phyloP scores from a whole-genome alignment of 1,140 invertebrate species.

The honey bee (Apis mellifera) region Amel_HAv3.1 CM009932.2:11370501-11371000 shows the following conservation, averaged over 20 bases:
- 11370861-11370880: constrained; percentile 1
- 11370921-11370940: constrained; percentile 61
- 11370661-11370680: constrained; percentile 71
- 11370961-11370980: constrained; percentile 53
- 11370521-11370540: constrained; percentile 76
- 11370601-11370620: constrained; percentile 28
- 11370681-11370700: constrained; percentile 56
- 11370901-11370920: constrained; percentile 48
- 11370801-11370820: background rate
- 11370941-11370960: constrained; percentile 57
- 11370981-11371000: constrained; percentile 78
- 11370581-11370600: constrained; percentile 48
- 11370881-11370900: background rate
- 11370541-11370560: constrained; percentile 80
- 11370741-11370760: background rate
- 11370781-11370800: no score
- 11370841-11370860: background rate
- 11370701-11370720: background rate
- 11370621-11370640: constrained; percentile 78
- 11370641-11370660: constrained; percentile 76
- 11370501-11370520: constrained; percentile 64
- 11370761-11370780: background rate
- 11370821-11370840: background rate
- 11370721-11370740: background rate
- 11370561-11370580: constrained; percentile 69